Evolutionary conservation across 1,140 invertebrate genomes (phyloP).

Genomic region (Vollenhovia emeryi): DNA sequence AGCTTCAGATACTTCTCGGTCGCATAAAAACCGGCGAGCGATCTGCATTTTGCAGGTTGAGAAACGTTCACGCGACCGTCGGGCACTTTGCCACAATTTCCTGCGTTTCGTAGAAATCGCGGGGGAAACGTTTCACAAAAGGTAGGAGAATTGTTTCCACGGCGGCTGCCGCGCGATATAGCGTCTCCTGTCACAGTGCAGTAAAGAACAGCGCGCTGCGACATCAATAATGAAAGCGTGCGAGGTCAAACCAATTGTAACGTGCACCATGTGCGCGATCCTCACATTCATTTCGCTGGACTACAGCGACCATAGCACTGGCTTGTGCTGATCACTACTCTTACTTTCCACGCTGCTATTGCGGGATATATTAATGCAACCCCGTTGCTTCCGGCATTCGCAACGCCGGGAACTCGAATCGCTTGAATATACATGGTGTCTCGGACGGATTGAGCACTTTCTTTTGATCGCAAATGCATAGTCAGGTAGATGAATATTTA

Average conservation of each 20-base stretch:
- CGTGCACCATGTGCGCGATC: conserved; percentile 71
- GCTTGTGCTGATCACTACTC: conserved; percentile 49
- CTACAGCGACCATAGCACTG: conserved; percentile 8
- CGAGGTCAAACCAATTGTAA: conserved; percentile 81
- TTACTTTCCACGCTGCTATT: conserved; percentile 54
- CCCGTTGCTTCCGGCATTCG: conserved; percentile 48
- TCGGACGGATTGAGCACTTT: conserved; percentile 9
- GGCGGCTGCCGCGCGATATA: conserved; percentile 17
- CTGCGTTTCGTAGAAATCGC: conserved; percentile 43
- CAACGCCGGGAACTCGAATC: conserved; percentile 20
- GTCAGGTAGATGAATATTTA: background rate
- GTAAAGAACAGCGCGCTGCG: conserved; percentile 20
- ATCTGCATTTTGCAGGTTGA: conserved; percentile 49
- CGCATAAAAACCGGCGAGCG: background rate
- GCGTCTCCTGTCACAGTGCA: conserved; percentile 15
- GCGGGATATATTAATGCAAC: conserved; percentile 55
- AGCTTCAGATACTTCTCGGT: background rate
- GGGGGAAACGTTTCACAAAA: conserved; percentile 43
- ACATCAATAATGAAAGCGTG: conserved; percentile 78
- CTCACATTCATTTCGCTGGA: conserved; percentile 72
- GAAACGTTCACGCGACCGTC: conserved; percentile 35
- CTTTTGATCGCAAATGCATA: background rate
- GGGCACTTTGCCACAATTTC: conserved; percentile 31
- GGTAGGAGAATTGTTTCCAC: conserved; percentile 39
- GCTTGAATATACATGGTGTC: background rate